These are phyloP conservation scores for Harpagifer antarcticus DNA, from an alignment of 2,797 vertebrate genomes.

Conservation along the genomic window DNA sequence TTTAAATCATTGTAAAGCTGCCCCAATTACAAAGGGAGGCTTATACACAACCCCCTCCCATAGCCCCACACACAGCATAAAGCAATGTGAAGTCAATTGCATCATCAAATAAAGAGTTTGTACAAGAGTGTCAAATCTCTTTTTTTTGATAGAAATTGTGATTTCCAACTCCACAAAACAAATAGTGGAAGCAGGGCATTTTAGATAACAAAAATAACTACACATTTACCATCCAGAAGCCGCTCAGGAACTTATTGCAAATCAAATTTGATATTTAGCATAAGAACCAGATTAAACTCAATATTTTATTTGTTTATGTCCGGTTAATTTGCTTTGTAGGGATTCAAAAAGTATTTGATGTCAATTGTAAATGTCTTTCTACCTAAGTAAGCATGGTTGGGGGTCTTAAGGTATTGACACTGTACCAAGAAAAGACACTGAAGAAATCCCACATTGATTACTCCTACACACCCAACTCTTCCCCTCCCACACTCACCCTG, in stretches of 20 bases:
- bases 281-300: not conserved
- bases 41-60: slow-evolving; percentile 32
- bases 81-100: slow-evolving; percentile 13
- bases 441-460: slow-evolving; percentile 9
- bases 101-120: slow-evolving; percentile 1
- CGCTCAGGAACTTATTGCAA: not conserved
- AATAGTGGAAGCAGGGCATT: not conserved
- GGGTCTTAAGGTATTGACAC: slow-evolving; percentile 17
- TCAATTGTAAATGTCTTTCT: slow-evolving; percentile 16
- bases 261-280: not conserved
- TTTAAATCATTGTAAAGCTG: slow-evolving; percentile 59
- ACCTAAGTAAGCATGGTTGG: slow-evolving; percentile 26
- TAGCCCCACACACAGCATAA: slow-evolving; percentile 29
- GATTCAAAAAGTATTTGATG: slow-evolving; percentile 6
- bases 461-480: not conserved
- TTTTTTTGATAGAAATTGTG: not conserved
- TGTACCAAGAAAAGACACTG: slow-evolving; percentile 14
- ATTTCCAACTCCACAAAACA: not conserved
- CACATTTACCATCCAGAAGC: not conserved
- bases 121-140: not conserved
- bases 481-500: not conserved
- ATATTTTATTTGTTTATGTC: not conserved
- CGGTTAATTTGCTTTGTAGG: not conserved
- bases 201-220: not conserved
- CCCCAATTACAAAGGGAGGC: slow-evolving; percentile 57